Evolutionary conservation across 2,888 invertebrate species (phyloP), one percentile per base, ranked within the genome.

Genomic region (Acleris emargana): DNA sequence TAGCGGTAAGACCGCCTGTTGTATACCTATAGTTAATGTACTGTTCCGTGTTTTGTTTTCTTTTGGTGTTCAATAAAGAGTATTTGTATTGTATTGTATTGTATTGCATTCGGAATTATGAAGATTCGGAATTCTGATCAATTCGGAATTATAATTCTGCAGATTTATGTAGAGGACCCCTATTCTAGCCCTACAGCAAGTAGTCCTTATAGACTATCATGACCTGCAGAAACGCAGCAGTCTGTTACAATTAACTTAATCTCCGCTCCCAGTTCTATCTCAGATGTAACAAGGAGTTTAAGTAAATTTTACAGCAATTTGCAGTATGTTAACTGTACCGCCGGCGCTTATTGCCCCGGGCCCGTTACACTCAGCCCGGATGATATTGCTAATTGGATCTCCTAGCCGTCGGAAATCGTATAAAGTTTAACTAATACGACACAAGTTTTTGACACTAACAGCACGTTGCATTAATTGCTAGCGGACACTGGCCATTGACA

Each of bases 351-450:
- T 85, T 84, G 82, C 85, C 79, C 74, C 81, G 74, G 74, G 78
- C 80, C 82, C 81, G 84, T 84, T 85, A 86, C 77, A 79, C 79
- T 83, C 82, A 74, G 78, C 76, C 83, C 85, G 88, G 87, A 85
- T 89, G 89, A 86, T 88, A 89, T 85, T 88, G 88, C 88, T 91
- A 91, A 91, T 90, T 90, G 89, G 83, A 86, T 89, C 88, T 83
- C 83, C 87, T 82, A 79, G 84, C 79, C 77, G 79, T 81, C 83
- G 88, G 89, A 89, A 87, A 88, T 88, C 83, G 82, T 87, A 84
- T 89, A 84, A 89, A 88, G 83, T 89, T 87, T 78, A 82, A 82
- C 87, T 87, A 86, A 86, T 82, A 82, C 79, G 77, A 76, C 80
- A 77, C 79, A 80, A 78, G 74, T 77, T 74, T 70, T 72, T 74